Evolutionary conservation across 2,888 invertebrate genomes (phyloP), one percentile per base, ranked within the genome.

Genomic region (Eledone cirrhosa): DNA sequence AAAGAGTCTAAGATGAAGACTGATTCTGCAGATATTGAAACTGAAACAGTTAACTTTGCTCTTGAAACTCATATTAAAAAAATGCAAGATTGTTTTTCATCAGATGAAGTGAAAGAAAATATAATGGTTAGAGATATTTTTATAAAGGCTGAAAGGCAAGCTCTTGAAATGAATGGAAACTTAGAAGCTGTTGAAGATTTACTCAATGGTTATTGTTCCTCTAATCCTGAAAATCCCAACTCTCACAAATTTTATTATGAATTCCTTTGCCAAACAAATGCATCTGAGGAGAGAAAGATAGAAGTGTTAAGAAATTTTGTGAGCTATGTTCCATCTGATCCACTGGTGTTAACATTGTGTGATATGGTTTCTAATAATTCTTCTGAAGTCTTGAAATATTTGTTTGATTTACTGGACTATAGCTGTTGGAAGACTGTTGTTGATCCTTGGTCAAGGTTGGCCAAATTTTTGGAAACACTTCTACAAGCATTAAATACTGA

Each of bases 401-500:
- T 72, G 8, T 72, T 72, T 72, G 72, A 72, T 72, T 41, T 72
- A 41, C 33, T 72, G 72, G 72, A 72, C 29, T 41, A 72, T 41
- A 41, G 41, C 33, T 72, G 72, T 11, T 72, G 72, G 72, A 72
- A 33, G 72, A 72, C 31, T 1, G 19, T n/a, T 14, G n/a, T 3
- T 13, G n/a, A 0, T 13, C 72, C 72, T 41, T 72, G 72, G 72
- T n/a, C 31, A 33, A 31, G 41, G 22, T n/a, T 72, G n/a, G 72
- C 41, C 41, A 22, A 8, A n/a, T n/a, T 33, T n/a, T 8, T 72
- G 22, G 41, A 72, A 22, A 72, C 31, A 19, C n/a, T 33, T 13
- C 5, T 22, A 1, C 24, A 31, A 41, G 11, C 41, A 41, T 41
- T 8, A 8, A 11, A 41, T 8, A 41, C 41, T 24, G 16, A 41